Conservation (phyloP, 2,888 invertebrate species). For the Eupeodes latifasciatus region DNA sequence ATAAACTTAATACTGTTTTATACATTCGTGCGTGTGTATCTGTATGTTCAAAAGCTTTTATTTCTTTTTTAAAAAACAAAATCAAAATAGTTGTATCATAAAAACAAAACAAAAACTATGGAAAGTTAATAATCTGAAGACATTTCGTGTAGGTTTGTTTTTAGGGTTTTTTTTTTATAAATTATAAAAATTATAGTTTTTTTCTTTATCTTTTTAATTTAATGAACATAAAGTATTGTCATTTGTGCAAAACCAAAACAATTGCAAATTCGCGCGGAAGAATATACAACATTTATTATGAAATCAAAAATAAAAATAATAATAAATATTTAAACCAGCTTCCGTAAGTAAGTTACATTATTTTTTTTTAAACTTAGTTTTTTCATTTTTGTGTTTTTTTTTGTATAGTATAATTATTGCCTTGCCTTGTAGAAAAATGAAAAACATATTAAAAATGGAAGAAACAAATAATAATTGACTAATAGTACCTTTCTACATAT, state of each 20-base stretch:
- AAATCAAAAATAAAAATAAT: conserved; percentile 8
- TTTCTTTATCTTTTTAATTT: conserved; percentile 2
- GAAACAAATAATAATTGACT: conserved; percentile 25
- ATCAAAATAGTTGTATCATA: not conserved
- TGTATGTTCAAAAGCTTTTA: conserved; percentile 34
- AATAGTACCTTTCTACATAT: conserved; percentile 23
- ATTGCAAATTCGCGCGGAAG: conserved; percentile 53
- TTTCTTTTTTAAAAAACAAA: conserved; percentile 3
- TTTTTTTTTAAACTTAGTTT: conserved; percentile 11
- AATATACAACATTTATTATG: conserved; percentile 59
- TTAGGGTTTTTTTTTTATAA: conserved; percentile 6
- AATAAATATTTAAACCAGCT: conserved; percentile 68
- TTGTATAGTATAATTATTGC: conserved; percentile 17
- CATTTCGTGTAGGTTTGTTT: conserved; percentile 42
- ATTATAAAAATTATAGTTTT: conserved; percentile 5
- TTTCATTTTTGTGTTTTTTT: conserved; percentile 6
- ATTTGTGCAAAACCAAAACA: conserved; percentile 56
- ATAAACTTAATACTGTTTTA: conserved; percentile 69
- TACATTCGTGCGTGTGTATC: conserved; percentile 47
- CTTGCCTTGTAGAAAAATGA: conserved; percentile 3
- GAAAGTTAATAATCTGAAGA: conserved; percentile 46
- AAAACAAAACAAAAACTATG: conserved; percentile 32
- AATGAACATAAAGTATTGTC: conserved; percentile 61
- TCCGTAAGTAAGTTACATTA: conserved; percentile 45
- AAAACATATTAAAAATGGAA: not conserved